Evolutionary conservation across 2,797 vertebrate genomes (phyloP).

Genomic region (Atherinosoma microstoma): DNA sequence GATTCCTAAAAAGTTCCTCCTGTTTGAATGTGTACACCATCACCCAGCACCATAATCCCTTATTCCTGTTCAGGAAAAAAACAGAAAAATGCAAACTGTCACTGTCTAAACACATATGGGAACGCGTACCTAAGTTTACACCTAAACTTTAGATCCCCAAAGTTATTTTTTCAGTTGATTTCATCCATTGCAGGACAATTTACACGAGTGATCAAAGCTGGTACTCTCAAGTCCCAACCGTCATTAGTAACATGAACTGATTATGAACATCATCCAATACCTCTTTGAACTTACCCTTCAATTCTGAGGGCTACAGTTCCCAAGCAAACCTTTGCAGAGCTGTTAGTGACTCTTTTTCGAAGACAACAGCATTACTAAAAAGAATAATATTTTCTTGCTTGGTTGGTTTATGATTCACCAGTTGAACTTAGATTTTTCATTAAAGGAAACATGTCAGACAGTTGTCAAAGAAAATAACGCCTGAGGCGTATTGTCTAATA

Average conservation of each 20-base stretch:
- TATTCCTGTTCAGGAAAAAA: not conserved
- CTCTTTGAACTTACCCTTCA: not conserved
- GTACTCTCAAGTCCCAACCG: too few relatives aligned
- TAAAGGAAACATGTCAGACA: slow-evolving; percentile 13
- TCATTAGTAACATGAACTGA: too few relatives aligned
- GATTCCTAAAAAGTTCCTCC: too few relatives aligned
- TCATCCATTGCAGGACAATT: not conserved
- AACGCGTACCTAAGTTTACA: too few relatives aligned
- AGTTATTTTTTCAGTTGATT: too few relatives aligned
- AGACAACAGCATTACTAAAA: not conserved
- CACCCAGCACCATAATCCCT: not conserved
- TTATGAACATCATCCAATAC: not conserved
- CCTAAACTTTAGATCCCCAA: too few relatives aligned
- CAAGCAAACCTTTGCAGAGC: not conserved
- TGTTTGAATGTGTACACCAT: not conserved
- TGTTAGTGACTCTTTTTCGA: not conserved
- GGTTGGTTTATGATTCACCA: slow-evolving; percentile 13
- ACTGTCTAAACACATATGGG: too few relatives aligned
- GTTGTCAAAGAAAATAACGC: slow-evolving; percentile 18
- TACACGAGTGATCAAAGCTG: not conserved
- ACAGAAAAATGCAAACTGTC: not conserved
- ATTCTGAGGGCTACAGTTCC: not conserved
- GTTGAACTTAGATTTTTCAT: slow-evolving; percentile 2
- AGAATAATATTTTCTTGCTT: not conserved
- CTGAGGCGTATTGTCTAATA: not conserved